These are phyloP conservation scores for Armadillidium nasatum DNA, from an alignment of 1,140 invertebrate species.

Conservation along the genomic window DNA sequence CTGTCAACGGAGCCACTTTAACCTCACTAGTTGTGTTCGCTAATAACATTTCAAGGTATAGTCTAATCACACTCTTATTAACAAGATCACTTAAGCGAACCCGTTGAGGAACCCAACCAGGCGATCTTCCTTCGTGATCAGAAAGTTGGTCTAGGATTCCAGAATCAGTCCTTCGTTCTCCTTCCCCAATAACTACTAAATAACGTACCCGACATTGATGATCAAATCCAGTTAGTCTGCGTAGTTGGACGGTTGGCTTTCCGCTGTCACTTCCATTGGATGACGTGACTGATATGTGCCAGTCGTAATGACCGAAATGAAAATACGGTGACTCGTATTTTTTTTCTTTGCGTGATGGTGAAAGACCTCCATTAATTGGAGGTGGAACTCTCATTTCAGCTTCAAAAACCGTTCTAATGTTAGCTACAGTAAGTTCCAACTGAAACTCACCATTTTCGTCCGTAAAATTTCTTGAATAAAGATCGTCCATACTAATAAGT, in stretches of 20 bases:
- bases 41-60: constrained; percentile 70
- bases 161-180: constrained; percentile 66
- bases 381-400: constrained; percentile 62
- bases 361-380: constrained; percentile 45
- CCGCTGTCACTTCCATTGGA: constrained; percentile 53
- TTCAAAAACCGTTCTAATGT: constrained; percentile 70
- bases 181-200: constrained; percentile 64
- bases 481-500: constrained; percentile 72
- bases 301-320: constrained; percentile 74
- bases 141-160: constrained; percentile 71
- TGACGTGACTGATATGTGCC: constrained; percentile 61
- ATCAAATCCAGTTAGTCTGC: constrained; percentile 73
- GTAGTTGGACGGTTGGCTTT: constrained; percentile 60
- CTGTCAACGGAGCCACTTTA: constrained; percentile 49
- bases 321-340: constrained; percentile 63
- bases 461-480: constrained; percentile 69
- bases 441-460: constrained; percentile 79
- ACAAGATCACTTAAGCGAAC: constrained; percentile 59
- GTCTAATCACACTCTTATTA: constrained; percentile 58
- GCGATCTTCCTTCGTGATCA: constrained; percentile 67
- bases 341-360: constrained; percentile 31
- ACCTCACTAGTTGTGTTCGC: constrained; percentile 70
- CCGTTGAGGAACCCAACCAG: constrained; percentile 64
- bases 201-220: constrained; percentile 69
- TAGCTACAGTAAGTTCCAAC: constrained; percentile 71